Evolutionary conservation across 2,113 vertebrate species (phyloP), one percentile per base, ranked within the genome.

Genomic region (Rhadina sibilatrix): DNA sequence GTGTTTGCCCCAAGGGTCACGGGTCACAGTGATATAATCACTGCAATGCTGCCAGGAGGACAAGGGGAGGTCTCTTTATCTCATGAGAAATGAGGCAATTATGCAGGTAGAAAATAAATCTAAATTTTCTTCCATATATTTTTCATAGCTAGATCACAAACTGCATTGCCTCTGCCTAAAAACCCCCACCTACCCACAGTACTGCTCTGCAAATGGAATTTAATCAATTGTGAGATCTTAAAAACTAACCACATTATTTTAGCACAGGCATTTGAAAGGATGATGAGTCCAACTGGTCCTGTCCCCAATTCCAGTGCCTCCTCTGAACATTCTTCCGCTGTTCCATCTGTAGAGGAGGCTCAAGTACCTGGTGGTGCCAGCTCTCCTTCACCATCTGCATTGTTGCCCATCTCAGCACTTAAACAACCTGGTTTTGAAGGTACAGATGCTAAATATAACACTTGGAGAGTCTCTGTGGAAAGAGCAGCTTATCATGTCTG

Each of bases 191-290:
- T 4, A 3, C 17, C 12, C 3, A 4, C 30, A 28, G 11, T 30
- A 37, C 31, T 53, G 22, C 17, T n/a, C 15, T 64, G 31, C 37
- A 46, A 49, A 50, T 35, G 9, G 77, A 78, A n/a, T 46, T 6
- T 27, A 60, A 15, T 83, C 5, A 44, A 7, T n/a, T 37, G 38
- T 71, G 76, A 64, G 10, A 50, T 84, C 63, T 92, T 82, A 81
- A 76, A 89, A 81, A 59, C 57, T 72, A 89, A 90, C 64, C 5
- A 12, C 23, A 3, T 69, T 42, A 85, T 87, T 91, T 90, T 84
- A 99, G 99, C 98, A 96, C 99, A 99, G 98, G 99, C 99, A 93
- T 98, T 99, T 97, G 98, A 99, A 98, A 98, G 98, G 97, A 99
- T 99, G 99, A 99, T 99, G 99, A 99, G 98, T 97, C 99, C 99